Percentiles rank a stretch among this genome's conserved stretches.
Evolutionary conservation across 1,140 invertebrate species (phyloP).

Genomic region (Hestina assimilis): DNA sequence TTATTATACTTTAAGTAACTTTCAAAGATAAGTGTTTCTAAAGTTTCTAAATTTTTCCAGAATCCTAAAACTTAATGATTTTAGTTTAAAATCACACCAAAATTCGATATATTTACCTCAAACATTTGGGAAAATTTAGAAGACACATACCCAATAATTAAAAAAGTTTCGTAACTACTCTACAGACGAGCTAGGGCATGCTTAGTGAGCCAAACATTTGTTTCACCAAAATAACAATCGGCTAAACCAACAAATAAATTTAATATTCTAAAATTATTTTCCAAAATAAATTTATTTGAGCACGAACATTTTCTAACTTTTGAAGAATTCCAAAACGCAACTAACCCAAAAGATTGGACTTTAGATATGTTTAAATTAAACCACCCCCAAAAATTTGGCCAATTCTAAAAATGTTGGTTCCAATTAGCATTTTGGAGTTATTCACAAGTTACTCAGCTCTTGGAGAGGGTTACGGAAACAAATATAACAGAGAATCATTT

Average conservation of each 20-base stretch:
- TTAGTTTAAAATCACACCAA: no score
- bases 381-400: no score
- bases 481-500: slow-evolving; percentile 25
- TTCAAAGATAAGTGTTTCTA: neutral
- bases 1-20: no score
- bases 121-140: slow-evolving; percentile 23
- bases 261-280: slow-evolving; percentile 1
- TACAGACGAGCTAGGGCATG: slow-evolving; percentile 28
- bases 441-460: neutral
- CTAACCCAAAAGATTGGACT: no score
- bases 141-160: slow-evolving; percentile 13
- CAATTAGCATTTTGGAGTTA: slow-evolving; percentile 4
- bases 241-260: slow-evolving; percentile 10
- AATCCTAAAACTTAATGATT: neutral
- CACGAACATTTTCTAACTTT: neutral
- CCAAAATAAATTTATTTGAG: neutral
- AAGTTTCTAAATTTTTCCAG: slow-evolving; percentile 24
- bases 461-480: neutral
- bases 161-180: slow-evolving; percentile 20
- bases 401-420: neutral
- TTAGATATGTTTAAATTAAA: no score
- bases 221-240: slow-evolving; percentile 27
- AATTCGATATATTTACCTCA: neutral
- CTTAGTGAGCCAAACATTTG: slow-evolving; percentile 19
- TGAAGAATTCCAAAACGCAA: neutral